Conservation (phyloP, 2,888 invertebrate species). For the Augiades crinisus region DNA sequence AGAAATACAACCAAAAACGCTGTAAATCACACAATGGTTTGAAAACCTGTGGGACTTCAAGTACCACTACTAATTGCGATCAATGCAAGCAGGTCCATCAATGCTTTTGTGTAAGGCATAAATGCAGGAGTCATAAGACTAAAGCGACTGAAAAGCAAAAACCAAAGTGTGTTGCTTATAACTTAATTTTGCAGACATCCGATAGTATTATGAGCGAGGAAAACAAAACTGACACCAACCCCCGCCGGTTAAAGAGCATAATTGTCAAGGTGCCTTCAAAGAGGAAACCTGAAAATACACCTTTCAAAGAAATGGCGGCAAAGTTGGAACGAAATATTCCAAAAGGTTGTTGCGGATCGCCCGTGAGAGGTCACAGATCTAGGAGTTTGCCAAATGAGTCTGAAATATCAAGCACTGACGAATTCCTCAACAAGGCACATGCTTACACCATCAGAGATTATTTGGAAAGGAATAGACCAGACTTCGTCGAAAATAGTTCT, state of each 20-base stretch:
- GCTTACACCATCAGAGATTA: constrained; percentile 84
- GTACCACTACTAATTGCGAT: constrained; percentile 64
- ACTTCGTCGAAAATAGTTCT: constrained; percentile 79
- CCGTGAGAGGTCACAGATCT: constrained; percentile 42
- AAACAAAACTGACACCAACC: constrained; percentile 37
- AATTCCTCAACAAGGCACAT: constrained; percentile 47
- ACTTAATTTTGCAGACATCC: constrained; percentile 70
- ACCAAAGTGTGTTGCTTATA: constrained; percentile 69
- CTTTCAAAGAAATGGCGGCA: constrained; percentile 52
- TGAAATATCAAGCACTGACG: constrained; percentile 59
- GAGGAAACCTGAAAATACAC: constrained; percentile 44
- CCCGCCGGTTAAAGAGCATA: constrained; percentile 56
- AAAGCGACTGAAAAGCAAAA: constrained; percentile 52
- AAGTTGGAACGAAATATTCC: constrained; percentile 48
- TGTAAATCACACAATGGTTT: constrained; percentile 45
- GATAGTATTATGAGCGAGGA: constrained; percentile 67
- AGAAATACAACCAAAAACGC: constrained; percentile 64
- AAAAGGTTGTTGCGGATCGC: constrained; percentile 39
- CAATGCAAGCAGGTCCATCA: constrained; percentile 57
- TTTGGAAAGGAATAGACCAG: constrained; percentile 85
- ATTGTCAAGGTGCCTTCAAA: constrained; percentile 66
- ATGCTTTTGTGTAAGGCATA: constrained; percentile 55
- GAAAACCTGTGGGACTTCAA: constrained; percentile 57
- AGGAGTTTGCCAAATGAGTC: constrained; percentile 59
- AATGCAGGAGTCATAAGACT: constrained; percentile 52